Base-by-base conservation (phyloP, 2,113 vertebrate genomes). In the Kobus ellipsiprymnus region DNA sequence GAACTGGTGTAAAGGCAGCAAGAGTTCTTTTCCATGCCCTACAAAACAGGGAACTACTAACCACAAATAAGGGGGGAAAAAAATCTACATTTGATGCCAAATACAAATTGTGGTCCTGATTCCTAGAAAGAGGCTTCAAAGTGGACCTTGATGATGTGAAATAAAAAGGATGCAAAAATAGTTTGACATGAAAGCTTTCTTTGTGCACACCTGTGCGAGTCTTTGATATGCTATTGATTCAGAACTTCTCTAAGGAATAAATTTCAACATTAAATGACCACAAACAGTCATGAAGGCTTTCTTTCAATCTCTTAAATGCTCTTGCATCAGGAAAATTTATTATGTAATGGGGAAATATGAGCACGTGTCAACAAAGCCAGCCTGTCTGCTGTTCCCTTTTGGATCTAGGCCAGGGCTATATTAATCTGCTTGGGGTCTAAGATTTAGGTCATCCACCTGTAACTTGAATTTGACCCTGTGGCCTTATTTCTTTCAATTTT, bases 291-390 rank as follows among this genome's bases (percentile, higher is more conserved):
- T 52, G 71, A 94, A 94, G 85, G 23, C 52, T 96, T 94, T 96
- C 85, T 67, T 91, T 97, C 97, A 91, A 96, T 87, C 77, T 96
- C 93, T 93, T 94, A 97, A 97, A 91, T 57, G 57, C 74, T 94
- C 77, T 82, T 30, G 6, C 40, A 64, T 48, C 48, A 67, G 48
- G 44, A 57, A 88, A 93, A 97, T 97, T 85, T 97, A 97, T 93
- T 83, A 62, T 62, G 48, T 83, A 71, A 87, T n/a, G 4, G 50
- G 29, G 50, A 97, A 85, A 90, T 80, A 55, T 9, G 67, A 86
- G 12, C 10, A 1, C 46, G 36, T 95, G 50, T 94, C 85, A 81
- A 91, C 29, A 60, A 95, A 94, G 16, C 23, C 60, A 62, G 9
- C 30, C 50, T 86, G 12, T 48, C 88, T 96, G 71, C 17, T 93